Evolutionary conservation across 2,888 invertebrate genomes (phyloP), one percentile per base, ranked within the genome.

Genomic region (Cosmorhoe ocellata): DNA sequence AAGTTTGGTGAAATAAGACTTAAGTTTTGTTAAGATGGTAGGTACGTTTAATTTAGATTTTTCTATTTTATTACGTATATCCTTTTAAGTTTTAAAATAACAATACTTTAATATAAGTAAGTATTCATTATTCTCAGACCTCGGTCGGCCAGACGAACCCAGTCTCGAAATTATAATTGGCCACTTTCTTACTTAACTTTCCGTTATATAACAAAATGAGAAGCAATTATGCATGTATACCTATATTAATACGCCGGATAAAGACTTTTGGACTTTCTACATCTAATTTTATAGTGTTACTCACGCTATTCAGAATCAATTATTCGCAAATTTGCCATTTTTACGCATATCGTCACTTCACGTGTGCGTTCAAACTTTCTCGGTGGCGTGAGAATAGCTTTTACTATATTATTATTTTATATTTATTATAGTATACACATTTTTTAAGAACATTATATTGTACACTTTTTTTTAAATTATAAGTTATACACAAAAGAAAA

Each of bases 151-250:
- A 54, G 63, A 58, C 31, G 32, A 42, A 37, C 42, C 26, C 38
- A 18, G 64, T 70, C 70, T 64, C 80, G 78, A 81, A 83, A 5
- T 82, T 80, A 80, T 85, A 87, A 86, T 85, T 84, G 83, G 76
- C 66, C 67, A 79, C 87, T 88, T 88, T 88, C 88, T 77, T 84
- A 73, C 66, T 63, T 66, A 74, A 71, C 74, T 73, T 71, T 74
- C 69, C 59, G 62, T 88, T 87, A 68, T 77, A 72, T 74, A 66
- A 69, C 68, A 69, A 75, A 81, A 84, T 79, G 77, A 81, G 83
- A 85, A 79, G 84, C 81, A 85, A 87, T 87, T 86, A 88, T 83
- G 80, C 79, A 78, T 83, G 80, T 79, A 78, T 74, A 74, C 42
- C 42, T 83, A 82, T 81, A 42, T 81, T 80, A 36, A 85, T 79